Evolutionary conservation across 2,113 vertebrate genomes (phyloP), one percentile per base, ranked within the genome.

Genomic region (Eulemur macaco): DNA sequence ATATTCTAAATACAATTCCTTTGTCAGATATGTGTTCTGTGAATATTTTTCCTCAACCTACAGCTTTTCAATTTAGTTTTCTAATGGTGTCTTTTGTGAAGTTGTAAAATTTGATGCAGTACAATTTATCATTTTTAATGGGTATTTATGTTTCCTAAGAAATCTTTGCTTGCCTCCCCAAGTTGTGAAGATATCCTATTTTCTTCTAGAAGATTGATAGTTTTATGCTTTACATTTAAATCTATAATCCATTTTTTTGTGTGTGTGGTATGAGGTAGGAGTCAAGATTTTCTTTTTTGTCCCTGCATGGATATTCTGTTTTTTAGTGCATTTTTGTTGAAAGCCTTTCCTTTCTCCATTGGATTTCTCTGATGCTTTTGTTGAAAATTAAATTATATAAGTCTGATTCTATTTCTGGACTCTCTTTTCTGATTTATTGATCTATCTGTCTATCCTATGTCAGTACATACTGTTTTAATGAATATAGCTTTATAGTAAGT

Each of bases 201-300:
- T 94, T 89, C 54, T 94, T 85, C 42, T n/a, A 78, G 87, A 87
- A 71, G 17, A 25, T 31, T 54, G n/a, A 3, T 81, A 52, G 4
- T 86, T 92, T 88, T 88, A 29, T 73, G 34, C 37, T 90, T 80
- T 96, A 80, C 50, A 37, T 73, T 84, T 60, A 88, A 93, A 88
- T 39, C 20, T 56, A 64, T 54, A 3, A 68, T 58, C 6, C 8
- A 45, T 31, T 85, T 73, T 69, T 31, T 7, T n/a, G 12, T 68
- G 63, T 47, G 4, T 52, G 76, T 76, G 14, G 15, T 78, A 64
- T 64, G 31, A 77, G 25, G 56, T 9, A 84, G 37, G 58, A 91
- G 5, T 37, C 73, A 56, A 37, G 14, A 2, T 50, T 76, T 34
- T 31, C 56, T 68, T 68, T 25, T 34, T 50, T 76, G 11, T 12